phyloP scores from a whole-genome alignment of 2,797 vertebrate genomes.

The Tiaroga cobitis region DNA sequence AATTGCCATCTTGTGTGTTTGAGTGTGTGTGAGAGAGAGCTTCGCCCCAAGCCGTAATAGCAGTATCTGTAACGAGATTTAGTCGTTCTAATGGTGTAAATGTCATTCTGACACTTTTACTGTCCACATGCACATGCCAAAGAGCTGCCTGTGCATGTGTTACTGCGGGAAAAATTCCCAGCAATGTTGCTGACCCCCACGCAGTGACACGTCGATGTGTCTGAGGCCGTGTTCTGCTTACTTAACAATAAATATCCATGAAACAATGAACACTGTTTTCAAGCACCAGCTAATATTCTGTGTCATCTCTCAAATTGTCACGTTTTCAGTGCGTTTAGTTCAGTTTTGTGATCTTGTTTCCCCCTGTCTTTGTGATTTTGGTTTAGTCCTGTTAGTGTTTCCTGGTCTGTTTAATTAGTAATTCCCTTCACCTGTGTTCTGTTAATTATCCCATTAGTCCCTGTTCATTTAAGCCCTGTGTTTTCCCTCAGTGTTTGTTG shows the following conservation, averaged over 20 bases:
- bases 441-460: too few species aligned
- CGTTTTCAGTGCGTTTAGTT: too few species aligned
- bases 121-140: constrained; percentile 56
- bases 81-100: constrained; percentile 58
- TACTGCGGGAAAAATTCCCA: constrained; percentile 49
- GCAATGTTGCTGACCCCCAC: constrained; percentile 41
- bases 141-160: constrained; percentile 48
- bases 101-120: constrained; percentile 64
- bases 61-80: constrained; percentile 52
- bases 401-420: too few species aligned
- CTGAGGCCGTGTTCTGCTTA: constrained; percentile 32
- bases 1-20: constrained; percentile 46
- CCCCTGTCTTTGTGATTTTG: too few species aligned
- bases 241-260: constrained; percentile 25
- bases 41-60: constrained; percentile 14
- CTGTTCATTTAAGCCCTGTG: too few species aligned
- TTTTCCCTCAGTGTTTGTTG: too few species aligned
- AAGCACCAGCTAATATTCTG: constrained; percentile 4
- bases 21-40: constrained; percentile 39
- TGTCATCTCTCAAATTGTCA: constrained; percentile 20
- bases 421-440: too few species aligned
- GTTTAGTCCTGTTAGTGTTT: too few species aligned
- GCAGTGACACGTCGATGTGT: constrained; percentile 18
- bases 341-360: too few species aligned
- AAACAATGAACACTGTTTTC: constrained; percentile 35